Evolutionary conservation across 2,113 vertebrate species (phyloP), one percentile per base, ranked within the genome.

Genomic region (Triplophysa rosa): DNA sequence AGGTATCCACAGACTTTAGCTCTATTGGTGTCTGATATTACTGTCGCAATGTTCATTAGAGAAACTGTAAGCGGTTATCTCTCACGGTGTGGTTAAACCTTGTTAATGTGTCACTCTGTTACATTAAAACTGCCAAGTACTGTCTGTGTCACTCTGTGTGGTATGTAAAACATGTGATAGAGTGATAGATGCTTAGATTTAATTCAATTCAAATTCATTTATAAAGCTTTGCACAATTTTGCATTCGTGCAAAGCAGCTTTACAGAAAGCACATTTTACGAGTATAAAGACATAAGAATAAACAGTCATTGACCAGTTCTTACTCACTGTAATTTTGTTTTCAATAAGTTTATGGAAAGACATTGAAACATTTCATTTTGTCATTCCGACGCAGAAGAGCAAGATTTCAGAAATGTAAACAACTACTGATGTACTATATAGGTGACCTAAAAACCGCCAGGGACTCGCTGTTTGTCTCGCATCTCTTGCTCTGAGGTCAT

Each of bases 21-120:
- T 37, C 24, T 21, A 61, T 62, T 9, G 21, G 23, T 33, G 17
- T 26, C 45, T 79, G 11, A 69, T 69, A 33, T 19, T 33, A 45
- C 33, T 47, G 52, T 78, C 59, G 58, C 64, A 42, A 14, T 42
- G 64, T 26, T 47, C 26, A 59, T 70, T 49, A 47, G 49, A 67
- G 49, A 58, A 52, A 42, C 37, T 67, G n/a, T 67, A 66, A 54
- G 45, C 33, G 45, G 8, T 64, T 76, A 42, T 67, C 33, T 40
- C 52, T 56, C 19, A 8, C 24, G 61, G 26, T 78, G 16, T 29
- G 58, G 24, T 11, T 62, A 70, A 49, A 70, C 37, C 12, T 21
- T 37, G 68, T 71, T 71, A 56, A 54, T 56, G 26, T 71, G 49
- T 37, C 68, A 58, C 49, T 21, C 17, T 37, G 26, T 56, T 71